These are phyloP conservation scores for Tylochromis polylepis DNA, from an alignment of 2,113 vertebrate genomes.

Conservation along the genomic window DNA sequence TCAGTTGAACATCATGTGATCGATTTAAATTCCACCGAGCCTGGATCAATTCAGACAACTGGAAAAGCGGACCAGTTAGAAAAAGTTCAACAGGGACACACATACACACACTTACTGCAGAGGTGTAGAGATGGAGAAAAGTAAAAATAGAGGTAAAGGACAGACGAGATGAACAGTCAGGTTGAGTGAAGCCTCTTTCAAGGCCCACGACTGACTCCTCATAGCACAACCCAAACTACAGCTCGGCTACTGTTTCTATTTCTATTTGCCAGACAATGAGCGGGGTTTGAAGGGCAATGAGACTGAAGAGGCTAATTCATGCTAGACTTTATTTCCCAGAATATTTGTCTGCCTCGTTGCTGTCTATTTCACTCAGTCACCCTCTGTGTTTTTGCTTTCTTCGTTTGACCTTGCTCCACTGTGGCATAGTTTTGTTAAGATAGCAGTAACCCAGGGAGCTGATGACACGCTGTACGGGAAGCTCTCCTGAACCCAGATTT, in stretches of 20 bases:
- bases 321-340: background rate
- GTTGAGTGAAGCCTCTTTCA: background rate
- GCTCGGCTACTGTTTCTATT: background rate
- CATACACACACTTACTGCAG: background rate
- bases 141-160: background rate
- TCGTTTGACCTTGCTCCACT: background rate
- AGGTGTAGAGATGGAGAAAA: background rate
- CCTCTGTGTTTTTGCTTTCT: background rate
- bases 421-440: background rate
- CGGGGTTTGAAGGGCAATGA: background rate
- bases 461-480: background rate
- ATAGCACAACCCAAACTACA: background rate
- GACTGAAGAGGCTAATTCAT: constrained; percentile 18
- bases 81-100: background rate
- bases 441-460: background rate
- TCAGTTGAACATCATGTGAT: constrained; percentile 37
- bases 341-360: background rate
- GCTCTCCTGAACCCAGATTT: background rate
- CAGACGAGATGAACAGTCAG: background rate
- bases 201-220: background rate
- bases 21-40: background rate
- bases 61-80: background rate
- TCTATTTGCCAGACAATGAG: background rate
- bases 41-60: background rate
- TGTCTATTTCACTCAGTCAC: background rate